Conservation (phyloP, 2,113 vertebrate genomes). For the Oreotrochilus melanogaster region DNA sequence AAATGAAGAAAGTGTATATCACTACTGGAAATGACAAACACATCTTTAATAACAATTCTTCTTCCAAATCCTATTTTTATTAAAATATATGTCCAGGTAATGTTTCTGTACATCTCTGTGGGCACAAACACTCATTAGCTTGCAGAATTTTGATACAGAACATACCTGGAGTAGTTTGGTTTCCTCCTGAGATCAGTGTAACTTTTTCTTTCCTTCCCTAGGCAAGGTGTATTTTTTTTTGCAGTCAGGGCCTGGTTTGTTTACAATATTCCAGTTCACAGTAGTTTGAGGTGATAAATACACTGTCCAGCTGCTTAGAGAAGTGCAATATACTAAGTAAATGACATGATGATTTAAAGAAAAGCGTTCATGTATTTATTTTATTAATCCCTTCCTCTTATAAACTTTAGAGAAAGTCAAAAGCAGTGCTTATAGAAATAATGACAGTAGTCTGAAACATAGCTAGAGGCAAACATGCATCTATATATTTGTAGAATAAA, state of each 20-base stretch:
- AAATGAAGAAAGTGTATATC: neutral
- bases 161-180: neutral
- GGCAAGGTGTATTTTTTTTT: neutral
- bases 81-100: neutral
- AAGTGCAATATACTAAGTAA: neutral
- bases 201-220: neutral
- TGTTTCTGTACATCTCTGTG: neutral
- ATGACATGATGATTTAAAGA: neutral
- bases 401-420: neutral
- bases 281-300: neutral
- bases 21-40: neutral
- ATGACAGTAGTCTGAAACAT: neutral
- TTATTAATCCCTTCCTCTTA: neutral
- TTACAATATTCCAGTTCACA: neutral
- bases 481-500: neutral
- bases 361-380: neutral
- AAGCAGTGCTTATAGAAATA: neutral
- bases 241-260: neutral
- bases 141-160: neutral
- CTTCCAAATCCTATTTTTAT: neutral
- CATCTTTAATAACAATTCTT: neutral
- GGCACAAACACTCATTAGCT: neutral
- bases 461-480: neutral
- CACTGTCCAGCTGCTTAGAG: neutral
- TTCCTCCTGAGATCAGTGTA: neutral